Base-by-base conservation (phyloP, 2,888 invertebrate genomes). In the Chelonus formosanus region DNA sequence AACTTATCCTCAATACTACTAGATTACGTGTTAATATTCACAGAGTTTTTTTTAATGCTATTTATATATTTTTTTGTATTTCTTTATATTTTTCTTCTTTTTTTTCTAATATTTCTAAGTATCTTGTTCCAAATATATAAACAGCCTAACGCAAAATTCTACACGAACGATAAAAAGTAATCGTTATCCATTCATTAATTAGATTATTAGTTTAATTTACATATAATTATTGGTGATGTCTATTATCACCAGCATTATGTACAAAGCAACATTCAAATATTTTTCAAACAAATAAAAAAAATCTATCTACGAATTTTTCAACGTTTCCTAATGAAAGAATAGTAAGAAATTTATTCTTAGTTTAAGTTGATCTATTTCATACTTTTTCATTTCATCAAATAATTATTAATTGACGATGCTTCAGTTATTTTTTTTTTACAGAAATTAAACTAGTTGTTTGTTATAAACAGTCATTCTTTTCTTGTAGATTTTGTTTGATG, bases 201-300 rank as follows among this genome's bases (percentile, higher is more conserved):
- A 58, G n/a, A 47, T 47, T 47, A 47, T 58, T 32, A 34, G 34
- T 58, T 47, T 48, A 47, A 58, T 58, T 58, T 58, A 58, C 48
- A 48, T 44, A 35, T 31, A 58, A 35, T 58, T 35, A 58, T 45
- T 35, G 36, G 48, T 48, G 31, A 48, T 45, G 7, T 45, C n/a
- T 58, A 20, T 20, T 10, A 36, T 48, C 57, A 58, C 47, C 57
- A 43, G 57, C 45, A 44, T 63, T 71, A 72, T 72, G 44, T 72
- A 72, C 72, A 72, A 72, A 72, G 72, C 72, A 31, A 70, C 70
- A 72, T 72, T 72, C 68, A 67, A 71, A 71, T 20, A 20, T 1
- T 20, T 20, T 20, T 20, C 68, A 68, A 68, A 67, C 62, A 72
- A 61, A 64, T 45, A 43, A 55, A 45, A 55, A 57, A 65, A 35